Evolutionary conservation across 2,888 invertebrate genomes (phyloP), one percentile per base, ranked within the genome.

Genomic region (Drosophila neonasuta): DNA sequence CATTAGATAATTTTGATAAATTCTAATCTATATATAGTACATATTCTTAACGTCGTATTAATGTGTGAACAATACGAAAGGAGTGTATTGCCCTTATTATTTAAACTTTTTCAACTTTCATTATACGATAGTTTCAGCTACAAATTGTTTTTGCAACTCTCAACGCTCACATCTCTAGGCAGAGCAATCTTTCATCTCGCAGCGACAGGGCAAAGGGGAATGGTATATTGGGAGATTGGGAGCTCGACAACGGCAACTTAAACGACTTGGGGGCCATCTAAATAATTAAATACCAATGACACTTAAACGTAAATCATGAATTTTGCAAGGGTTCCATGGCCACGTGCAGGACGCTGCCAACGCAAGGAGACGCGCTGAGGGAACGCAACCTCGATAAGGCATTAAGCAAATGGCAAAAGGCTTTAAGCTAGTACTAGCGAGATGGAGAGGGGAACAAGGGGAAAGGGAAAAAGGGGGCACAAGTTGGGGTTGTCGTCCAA

Each of bases 301-400:
- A 84, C 83, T 84, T 84, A 77, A 84, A 86, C 78, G 84, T 84
- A 84, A 84, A 84, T 86, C 86, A 84, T 84, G 84, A 86, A 86
- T 86, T 80, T 84, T 86, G 81, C 82, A 84, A 68, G 60, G 64
- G 50, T 60, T 44, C 60, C 30, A 55, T 49, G 24, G 48, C 74
- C 75, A 75, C 75, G 74, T 75, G 74, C 67, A 57, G 50, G 36
- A 41, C 45, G 17, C 34, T 34, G 34, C 3, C 42, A 29, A 58
- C 17, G 62, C 41, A 20, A n/a, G 30, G 8, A 30, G 30, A 30
- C 13, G 24, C 36, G 1, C 24, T 42, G 13, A 2, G 29, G 30
- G 30, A 41, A 13, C 17, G 15, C 46, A 46, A 29, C 48, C 79
- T 64, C 68, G 63, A 65, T 77, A 74, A 71, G 67, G 67, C 56